Conservation (phyloP, 1,140 invertebrate genomes). For the Plectrocnemia conspersa region DNA sequence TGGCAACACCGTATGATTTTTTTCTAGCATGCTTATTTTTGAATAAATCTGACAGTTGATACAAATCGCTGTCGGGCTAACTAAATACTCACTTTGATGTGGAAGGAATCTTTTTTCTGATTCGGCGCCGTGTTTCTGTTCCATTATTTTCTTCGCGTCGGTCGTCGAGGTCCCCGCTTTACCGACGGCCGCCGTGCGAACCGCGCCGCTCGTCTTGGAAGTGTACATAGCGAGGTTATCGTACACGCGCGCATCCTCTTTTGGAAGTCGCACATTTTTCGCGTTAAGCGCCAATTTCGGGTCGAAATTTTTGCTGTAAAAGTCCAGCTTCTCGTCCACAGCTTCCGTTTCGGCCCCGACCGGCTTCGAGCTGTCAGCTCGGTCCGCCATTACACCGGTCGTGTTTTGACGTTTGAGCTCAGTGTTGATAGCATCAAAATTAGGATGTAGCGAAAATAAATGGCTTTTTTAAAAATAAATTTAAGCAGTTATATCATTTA, state of each 20-base stretch:
- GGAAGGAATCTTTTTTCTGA: slow-evolving; percentile 17
- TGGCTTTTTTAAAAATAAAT: too few species aligned
- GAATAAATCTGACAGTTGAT: not conserved
- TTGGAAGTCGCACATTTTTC: slow-evolving; percentile 46
- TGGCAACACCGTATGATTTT: too few species aligned
- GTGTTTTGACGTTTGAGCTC: not conserved
- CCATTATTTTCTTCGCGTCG: slow-evolving; percentile 3
- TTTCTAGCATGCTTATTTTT: not conserved
- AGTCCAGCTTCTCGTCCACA: slow-evolving; percentile 53
- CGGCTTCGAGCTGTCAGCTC: not conserved
- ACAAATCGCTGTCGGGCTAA: too few species aligned
- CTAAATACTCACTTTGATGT: slow-evolving; percentile 23
- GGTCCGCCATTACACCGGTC: slow-evolving; percentile 12
- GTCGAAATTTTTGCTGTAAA: slow-evolving; percentile 57
- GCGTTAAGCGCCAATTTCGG: slow-evolving; percentile 57
- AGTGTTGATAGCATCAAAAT: too few species aligned
- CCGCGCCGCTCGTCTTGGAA: slow-evolving; percentile 26
- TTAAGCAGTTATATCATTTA: too few species aligned
- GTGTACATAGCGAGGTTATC: slow-evolving; percentile 57
- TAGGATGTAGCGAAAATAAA: too few species aligned
- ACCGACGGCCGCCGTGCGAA: slow-evolving; percentile 8
- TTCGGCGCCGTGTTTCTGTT: slow-evolving; percentile 12
- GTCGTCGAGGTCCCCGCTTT: slow-evolving; percentile 6
- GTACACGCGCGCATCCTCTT: slow-evolving; percentile 45
- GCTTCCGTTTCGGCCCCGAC: slow-evolving; percentile 4